phyloP scores from a whole-genome alignment of 2,113 vertebrate genomes.

The Sinocyclocheilus grahami region DNA sequence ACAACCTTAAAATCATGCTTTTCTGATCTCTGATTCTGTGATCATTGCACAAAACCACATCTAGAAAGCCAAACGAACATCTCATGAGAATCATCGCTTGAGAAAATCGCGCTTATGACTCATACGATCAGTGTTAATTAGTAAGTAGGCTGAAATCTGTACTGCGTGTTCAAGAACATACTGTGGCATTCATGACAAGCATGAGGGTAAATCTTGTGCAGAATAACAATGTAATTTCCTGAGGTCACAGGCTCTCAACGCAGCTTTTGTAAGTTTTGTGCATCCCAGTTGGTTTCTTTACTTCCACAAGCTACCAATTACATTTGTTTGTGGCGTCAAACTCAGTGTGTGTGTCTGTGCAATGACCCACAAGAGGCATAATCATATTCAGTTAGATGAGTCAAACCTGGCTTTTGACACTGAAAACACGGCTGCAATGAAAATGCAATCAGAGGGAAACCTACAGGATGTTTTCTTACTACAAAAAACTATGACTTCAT shows the following conservation, averaged over 20 bases:
- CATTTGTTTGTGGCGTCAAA: not conserved
- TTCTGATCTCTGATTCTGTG: no score
- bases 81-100: not conserved
- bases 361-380: not conserved
- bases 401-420: not conserved
- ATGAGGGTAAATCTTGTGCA: conserved; percentile 11
- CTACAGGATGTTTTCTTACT: no score
- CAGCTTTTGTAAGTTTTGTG: conserved; percentile 4
- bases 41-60: not conserved
- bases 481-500: not conserved
- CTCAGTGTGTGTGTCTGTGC: not conserved
- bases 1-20: no score
- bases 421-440: not conserved
- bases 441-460: not conserved
- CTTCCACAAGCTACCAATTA: not conserved
- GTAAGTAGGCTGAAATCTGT: not conserved
- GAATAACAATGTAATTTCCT: conserved; percentile 45
- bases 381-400: not conserved
- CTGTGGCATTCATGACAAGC: conserved; percentile 3
- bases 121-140: not conserved
- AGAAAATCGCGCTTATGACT: not conserved
- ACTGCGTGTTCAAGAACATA: conserved; percentile 3
- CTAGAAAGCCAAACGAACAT: not conserved
- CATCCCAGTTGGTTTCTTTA: conserved; percentile 45
- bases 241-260: conserved; percentile 12